Evolutionary conservation across 2,113 vertebrate genomes (phyloP).

Genomic region (Caracal caracal): DNA sequence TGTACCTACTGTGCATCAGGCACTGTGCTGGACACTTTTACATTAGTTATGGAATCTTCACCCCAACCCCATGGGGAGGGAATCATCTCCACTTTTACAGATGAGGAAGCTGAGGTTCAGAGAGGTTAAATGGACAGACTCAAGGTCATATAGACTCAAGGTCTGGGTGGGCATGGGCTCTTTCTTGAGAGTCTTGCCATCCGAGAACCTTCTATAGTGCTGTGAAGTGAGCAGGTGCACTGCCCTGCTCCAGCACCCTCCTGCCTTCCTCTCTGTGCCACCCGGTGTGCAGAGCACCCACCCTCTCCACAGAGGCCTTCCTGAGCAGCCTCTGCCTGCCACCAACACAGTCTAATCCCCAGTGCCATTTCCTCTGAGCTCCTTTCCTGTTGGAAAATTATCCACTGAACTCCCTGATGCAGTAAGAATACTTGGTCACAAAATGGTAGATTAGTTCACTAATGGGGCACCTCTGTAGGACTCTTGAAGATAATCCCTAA

Average conservation of each 20-base stretch:
- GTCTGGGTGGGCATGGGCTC: not conserved
- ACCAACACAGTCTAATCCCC: fast-evolving
- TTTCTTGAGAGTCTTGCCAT: not conserved
- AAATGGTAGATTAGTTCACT: not conserved
- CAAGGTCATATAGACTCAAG: not conserved
- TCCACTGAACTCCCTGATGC: not conserved
- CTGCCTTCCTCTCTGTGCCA: not conserved
- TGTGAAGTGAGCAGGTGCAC: fast-evolving
- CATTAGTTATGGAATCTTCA: not conserved
- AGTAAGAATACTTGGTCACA: not conserved
- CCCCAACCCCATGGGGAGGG: not conserved
- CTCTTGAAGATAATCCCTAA: not conserved
- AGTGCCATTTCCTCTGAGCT: not conserved
- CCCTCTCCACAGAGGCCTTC: not conserved
- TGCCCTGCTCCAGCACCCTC: not conserved
- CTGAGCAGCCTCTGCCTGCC: not conserved
- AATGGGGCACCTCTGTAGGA: not conserved
- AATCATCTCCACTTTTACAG: not conserved
- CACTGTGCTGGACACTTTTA: not conserved
- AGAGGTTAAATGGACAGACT: not conserved
- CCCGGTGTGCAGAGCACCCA: too few relatives aligned
- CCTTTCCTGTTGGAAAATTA: not conserved
- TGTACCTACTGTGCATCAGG: not conserved
- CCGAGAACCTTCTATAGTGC: not conserved
- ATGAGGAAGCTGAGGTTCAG: not conserved